phyloP scores from a whole-genome alignment of 2,113 vertebrate genomes.

The Dolichallabes microphthalmus region DNA sequence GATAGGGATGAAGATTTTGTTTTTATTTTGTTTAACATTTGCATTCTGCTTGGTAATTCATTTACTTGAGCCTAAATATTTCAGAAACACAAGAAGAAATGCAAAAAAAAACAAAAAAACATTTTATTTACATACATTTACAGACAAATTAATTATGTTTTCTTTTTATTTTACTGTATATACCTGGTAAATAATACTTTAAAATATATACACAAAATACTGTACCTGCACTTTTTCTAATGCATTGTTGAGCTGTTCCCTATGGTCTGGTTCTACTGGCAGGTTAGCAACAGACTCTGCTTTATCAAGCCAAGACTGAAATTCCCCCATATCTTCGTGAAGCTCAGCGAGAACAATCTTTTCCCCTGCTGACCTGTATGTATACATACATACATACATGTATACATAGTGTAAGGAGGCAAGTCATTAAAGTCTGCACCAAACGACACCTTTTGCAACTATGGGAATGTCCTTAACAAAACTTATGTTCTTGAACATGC shows the following conservation, averaged over 20 bases:
- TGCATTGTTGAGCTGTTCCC: slow-evolving; percentile 81
- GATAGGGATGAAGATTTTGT: slow-evolving; percentile 76
- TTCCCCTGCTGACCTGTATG: slow-evolving; percentile 78
- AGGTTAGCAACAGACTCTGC: slow-evolving; percentile 67
- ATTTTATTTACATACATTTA: neutral
- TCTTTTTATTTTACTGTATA: neutral
- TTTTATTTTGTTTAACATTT: slow-evolving; percentile 82
- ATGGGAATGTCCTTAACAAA: neutral
- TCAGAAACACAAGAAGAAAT: slow-evolving; percentile 57
- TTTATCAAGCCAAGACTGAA: slow-evolving; percentile 86
- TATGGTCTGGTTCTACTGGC: slow-evolving; percentile 79
- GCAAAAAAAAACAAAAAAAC: neutral
- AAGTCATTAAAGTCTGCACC: neutral
- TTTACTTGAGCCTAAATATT: slow-evolving; percentile 73
- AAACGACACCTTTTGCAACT: neutral
- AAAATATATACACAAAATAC: neutral
- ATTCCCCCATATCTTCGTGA: slow-evolving; percentile 81
- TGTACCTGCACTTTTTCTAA: slow-evolving; percentile 89
- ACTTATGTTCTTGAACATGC: neutral
- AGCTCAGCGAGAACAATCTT: slow-evolving; percentile 76
- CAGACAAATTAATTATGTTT: neutral
- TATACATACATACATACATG: too few species aligned
- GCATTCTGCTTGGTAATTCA: slow-evolving; percentile 80
- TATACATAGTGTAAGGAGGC: slow-evolving; percentile 8
- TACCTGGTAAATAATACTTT: neutral